These are phyloP conservation scores for Mesoligia furuncula DNA, from an alignment of 2,888 invertebrate species.

Conservation along the genomic window DNA sequence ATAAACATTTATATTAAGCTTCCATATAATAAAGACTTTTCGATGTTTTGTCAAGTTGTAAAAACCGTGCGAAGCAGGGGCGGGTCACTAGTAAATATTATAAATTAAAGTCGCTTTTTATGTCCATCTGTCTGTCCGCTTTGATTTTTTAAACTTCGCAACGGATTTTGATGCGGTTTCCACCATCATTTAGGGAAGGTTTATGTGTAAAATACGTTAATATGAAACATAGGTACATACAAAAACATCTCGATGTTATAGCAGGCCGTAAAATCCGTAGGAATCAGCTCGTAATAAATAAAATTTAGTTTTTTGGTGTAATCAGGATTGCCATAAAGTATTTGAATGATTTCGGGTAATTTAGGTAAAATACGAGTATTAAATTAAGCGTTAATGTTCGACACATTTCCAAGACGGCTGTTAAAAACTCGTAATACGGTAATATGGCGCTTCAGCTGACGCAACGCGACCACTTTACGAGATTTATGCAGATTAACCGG, in stretches of 20 bases:
- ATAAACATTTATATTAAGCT: no score
- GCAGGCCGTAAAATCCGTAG: no score
- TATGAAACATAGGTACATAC: neutral
- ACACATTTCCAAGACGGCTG: conserved; percentile 43
- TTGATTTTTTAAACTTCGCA: no score
- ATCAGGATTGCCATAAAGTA: neutral
- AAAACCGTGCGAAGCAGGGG: neutral
- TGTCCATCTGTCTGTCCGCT: neutral
- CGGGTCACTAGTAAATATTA: neutral
- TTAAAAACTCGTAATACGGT: conserved; percentile 55
- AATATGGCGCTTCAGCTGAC: conserved; percentile 10
- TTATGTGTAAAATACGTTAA: neutral
- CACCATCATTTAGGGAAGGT: no score
- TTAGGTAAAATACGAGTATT: neutral
- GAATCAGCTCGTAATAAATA: neutral
- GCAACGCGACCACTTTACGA: conserved; percentile 21
- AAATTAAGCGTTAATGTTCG: no score
- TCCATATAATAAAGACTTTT: no score
- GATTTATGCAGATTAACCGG: conserved; percentile 4
- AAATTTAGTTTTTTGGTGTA: neutral
- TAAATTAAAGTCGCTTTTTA: neutral
- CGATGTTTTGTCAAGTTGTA: neutral
- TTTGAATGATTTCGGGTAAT: neutral
- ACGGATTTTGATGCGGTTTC: no score
- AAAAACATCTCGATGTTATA: no score